Conservation (phyloP, 2,888 invertebrate genomes). For the Apamea anceps region DNA sequence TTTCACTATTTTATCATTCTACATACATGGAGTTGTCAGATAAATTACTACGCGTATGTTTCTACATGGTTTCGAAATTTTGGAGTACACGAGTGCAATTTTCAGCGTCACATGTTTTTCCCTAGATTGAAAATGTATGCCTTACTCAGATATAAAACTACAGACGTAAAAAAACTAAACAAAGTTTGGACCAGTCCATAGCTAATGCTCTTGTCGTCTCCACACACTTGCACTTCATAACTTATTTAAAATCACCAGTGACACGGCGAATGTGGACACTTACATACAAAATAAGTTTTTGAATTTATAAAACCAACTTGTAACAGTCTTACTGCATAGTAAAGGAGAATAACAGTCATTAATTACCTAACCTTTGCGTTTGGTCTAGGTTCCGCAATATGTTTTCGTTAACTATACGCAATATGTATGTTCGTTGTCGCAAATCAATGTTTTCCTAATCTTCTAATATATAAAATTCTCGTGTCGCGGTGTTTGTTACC, state of each 20-base stretch:
- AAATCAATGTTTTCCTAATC: neutral
- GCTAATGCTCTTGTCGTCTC: neutral
- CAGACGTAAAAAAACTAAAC: neutral
- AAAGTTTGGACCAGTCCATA: neutral
- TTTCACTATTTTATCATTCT: conserved; percentile 41
- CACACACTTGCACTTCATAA: neutral
- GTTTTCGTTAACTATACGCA: neutral
- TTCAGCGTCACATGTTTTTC: conserved; percentile 14
- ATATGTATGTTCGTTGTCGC: neutral
- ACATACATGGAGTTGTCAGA: conserved; percentile 28
- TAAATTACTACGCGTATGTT: conserved; percentile 26
- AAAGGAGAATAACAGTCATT: neutral
- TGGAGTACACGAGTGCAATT: conserved; percentile 10
- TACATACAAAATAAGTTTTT: neutral
- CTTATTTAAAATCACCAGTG: neutral
- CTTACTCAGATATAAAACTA: neutral
- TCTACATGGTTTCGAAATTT: conserved; percentile 38
- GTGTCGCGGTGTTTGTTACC: no score
- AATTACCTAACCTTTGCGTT: neutral
- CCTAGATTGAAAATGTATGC: conserved; percentile 1
- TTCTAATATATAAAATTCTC: no score
- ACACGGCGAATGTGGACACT: neutral
- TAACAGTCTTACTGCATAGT: neutral
- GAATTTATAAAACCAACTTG: neutral
- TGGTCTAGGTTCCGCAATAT: no score